Percentiles rank a stretch among this genome's conserved stretches.
These are phyloP conservation scores for Tachyglossus aculeatus DNA, from an alignment of 2,797 vertebrate genomes.

Conservation along the genomic window DNA sequence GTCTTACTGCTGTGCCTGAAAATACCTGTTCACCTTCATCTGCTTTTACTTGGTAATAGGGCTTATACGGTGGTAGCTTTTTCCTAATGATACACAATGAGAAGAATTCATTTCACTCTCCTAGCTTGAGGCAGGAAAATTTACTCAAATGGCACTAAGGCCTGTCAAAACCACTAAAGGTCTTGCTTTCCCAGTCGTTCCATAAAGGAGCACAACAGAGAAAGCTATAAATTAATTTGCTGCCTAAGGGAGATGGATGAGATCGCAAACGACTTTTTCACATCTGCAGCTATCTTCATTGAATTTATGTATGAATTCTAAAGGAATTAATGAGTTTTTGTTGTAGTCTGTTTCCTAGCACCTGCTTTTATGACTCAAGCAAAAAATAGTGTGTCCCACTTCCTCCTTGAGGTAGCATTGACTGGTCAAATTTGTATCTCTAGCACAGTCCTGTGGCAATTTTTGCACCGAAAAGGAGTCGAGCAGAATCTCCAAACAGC, in stretches of 20 bases:
- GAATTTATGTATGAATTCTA: background rate
- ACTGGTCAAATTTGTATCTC: background rate
- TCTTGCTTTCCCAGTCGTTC: background rate
- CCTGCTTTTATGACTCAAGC: background rate
- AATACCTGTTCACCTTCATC: background rate
- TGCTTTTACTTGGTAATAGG: background rate
- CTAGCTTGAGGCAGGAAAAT: background rate
- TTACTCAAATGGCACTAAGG: background rate
- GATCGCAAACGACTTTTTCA: background rate
- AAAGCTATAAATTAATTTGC: background rate
- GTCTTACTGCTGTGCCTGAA: background rate
- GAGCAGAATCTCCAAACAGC: no score
- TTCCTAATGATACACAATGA: background rate
- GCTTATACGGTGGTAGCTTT: background rate
- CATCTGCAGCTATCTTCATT: background rate
- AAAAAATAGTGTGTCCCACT: background rate
- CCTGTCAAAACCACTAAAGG: background rate
- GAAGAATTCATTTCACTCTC: background rate
- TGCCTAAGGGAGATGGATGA: background rate
- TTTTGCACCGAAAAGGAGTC: no score
- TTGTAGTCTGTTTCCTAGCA: background rate
- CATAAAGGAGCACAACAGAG: background rate
- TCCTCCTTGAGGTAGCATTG: background rate
- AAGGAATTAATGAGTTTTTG: slow-evolving; percentile 31
- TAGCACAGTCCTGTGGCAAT: no score